phyloP scores from a whole-genome alignment of 2,888 invertebrate genomes.

The Epinotia nisella region DNA sequence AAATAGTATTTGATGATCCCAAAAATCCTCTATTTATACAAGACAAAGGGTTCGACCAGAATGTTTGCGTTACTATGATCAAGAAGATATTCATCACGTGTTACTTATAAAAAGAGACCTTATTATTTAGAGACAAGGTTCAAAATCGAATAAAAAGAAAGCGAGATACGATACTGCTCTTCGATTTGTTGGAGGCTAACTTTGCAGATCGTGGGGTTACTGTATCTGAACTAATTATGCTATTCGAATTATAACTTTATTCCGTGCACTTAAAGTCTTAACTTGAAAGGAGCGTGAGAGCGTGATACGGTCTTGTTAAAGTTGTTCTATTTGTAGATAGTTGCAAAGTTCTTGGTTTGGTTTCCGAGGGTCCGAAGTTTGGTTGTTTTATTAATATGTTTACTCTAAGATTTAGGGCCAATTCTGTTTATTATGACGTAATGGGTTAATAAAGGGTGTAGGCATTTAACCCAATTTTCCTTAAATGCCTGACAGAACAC shows the following conservation, averaged over 20 bases:
- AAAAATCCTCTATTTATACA: constrained; percentile 23
- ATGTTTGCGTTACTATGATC: constrained; percentile 44
- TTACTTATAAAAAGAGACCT: neutral
- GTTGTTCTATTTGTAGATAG: constrained; percentile 41
- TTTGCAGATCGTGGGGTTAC: neutral
- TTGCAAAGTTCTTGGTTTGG: constrained; percentile 28
- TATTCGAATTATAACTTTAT: neutral
- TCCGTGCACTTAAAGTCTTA: neutral
- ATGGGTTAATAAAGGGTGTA: constrained; percentile 14
- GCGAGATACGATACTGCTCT: neutral
- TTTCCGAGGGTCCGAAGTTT: constrained; percentile 26
- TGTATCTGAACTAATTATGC: neutral
- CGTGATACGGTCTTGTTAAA: constrained; percentile 1
- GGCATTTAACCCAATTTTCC: constrained; percentile 7
- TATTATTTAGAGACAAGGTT: neutral
- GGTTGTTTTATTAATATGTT: constrained; percentile 44
- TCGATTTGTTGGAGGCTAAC: neutral
- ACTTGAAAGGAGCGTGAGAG: neutral
- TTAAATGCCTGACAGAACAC: neutral
- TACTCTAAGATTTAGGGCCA: constrained; percentile 29
- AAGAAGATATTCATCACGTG: neutral
- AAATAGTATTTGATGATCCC: constrained; percentile 13
- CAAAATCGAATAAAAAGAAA: neutral
- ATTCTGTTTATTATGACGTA: constrained; percentile 32
- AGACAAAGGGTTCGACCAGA: constrained; percentile 41